Base-by-base conservation (phyloP, 2,888 invertebrate genomes). In the Philopedon plagiatum region DNA sequence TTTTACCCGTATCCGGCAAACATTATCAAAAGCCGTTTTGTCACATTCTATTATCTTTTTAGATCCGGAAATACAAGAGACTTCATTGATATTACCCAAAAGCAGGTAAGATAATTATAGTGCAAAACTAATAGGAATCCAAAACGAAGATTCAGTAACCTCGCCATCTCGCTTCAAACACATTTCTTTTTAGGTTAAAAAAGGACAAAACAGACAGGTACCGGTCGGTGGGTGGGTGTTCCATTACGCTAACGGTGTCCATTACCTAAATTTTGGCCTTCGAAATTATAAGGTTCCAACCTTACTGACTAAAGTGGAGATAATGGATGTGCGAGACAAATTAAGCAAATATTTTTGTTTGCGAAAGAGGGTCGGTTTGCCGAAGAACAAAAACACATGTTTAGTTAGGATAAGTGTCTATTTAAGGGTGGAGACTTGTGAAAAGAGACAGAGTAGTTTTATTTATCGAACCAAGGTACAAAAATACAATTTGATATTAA, bases 291-390 rank as follows among this genome's bases (percentile, higher is more conserved):
- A 21, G 56, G 37, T 56, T 44, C 46, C 41, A 32, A 67, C 41
- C 26, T 26, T 58, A 66, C 44, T 44, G 66, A 56, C 65, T 37
- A 19, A 26, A 39, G 26, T 8, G 37, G 41, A 39, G 41, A 65
- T 65, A 65, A 67, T 67, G 34, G 57, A 44, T 13, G 58, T 49
- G 46, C 66, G 32, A 41, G 49, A 67, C 29, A 32, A 41, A 60
- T 44, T 67, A 57, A 58, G 21, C 66, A 67, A 67, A 67, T 67
- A 56, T 49, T 58, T 41, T 67, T 60, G 63, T 63, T 63, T 63
- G 21, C 26, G 4, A 15, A 41, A 21, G 23, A 29, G 29, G 37
- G 23, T 15, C 23, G 9, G 13, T 9, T 7, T 7, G 51, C n/a
- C n/a, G 9, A 18, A 54, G 51, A 15, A 54, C 29, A 29, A 54